Base-by-base conservation (phyloP, 92 coral and sea anemone genomes). In the Galaxea fascicularis region DNA sequence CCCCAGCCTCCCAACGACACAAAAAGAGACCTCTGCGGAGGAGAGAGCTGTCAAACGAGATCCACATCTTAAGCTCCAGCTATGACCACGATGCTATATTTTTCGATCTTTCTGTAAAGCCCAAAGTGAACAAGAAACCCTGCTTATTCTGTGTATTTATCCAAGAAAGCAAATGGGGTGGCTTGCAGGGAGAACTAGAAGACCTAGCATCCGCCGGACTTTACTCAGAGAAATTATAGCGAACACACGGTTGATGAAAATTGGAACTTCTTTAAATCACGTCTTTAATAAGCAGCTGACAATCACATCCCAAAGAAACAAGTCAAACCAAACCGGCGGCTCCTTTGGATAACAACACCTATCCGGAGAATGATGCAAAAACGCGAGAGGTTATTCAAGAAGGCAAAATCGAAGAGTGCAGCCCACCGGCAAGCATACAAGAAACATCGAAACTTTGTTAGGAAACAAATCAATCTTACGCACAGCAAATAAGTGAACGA, bases 331-430 rank as follows among this genome's bases (percentile, higher is more conserved):
- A 49, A 49, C 54, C 54, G 54, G 54, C 54, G 54, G 54, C 54
- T 49, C 54, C 71, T 46, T 31, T 81, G 65, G 86, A 81, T 69
- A 20, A 47, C 86, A 65, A 81, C 78, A 35, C 78, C 25, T 44
- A 18, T 81, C 44, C 47, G 58, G 46, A 81, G 86, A 67, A 67
- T 67, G 86, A 81, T 81, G 58, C 78, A 76, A 49, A 49, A 49
- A 49, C 54, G 35, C 0, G 86, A 81, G 74, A 66, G 86, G 54
- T 68, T 82, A 67, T 82, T 66, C 60, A 83, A 83, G 29, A 83
- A 72, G 74, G 87, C 44, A 83, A 83, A 68, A 71, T 83, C 87
- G 27, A 83, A 83, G 72, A 44, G 70, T 52, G 81, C 81, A 65
- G 58, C 87, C 77, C 87, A 83, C 20, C 72, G 87, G 80, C 80